A percentile compares a stretch with the other conserved stretches of the same genome.
Conservation (phyloP, 2,888 invertebrate genomes). For the Timandra comae region DNA sequence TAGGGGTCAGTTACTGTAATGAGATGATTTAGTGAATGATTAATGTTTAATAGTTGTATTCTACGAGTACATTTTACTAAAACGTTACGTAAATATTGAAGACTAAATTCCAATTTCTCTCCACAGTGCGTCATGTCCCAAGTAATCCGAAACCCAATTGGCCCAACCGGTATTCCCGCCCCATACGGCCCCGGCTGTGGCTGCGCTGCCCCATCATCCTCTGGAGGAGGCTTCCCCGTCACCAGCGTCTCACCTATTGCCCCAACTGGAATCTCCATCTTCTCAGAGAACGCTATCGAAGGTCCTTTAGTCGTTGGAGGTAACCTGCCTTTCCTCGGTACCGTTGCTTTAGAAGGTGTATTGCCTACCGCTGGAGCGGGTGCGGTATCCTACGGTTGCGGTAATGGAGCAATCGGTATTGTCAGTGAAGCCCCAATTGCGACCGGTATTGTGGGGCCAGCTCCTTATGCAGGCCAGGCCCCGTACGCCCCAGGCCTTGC, state of each 20-base stretch:
- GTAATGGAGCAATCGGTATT: slow-evolving; percentile 10
- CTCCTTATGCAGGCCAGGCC: not conserved
- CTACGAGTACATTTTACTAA: no score
- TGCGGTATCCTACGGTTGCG: slow-evolving; percentile 13
- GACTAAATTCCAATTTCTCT: no score
- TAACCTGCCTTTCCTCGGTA: slow-evolving; percentile 14
- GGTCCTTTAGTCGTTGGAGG: slow-evolving; percentile 11
- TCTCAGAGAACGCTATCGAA: slow-evolving; percentile 17
- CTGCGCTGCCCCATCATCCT: slow-evolving; percentile 1
- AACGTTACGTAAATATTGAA: no score
- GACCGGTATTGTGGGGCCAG: not conserved
- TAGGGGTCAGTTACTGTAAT: no score
- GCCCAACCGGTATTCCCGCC: not conserved
- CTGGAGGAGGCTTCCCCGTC: slow-evolving; percentile 20
- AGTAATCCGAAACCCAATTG: slow-evolving; percentile 2
- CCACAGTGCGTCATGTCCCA: not conserved
- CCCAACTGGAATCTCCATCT: slow-evolving; percentile 10
- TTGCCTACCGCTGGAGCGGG: slow-evolving; percentile 12
- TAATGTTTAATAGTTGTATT: no score
- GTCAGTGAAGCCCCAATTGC: slow-evolving; percentile 2
- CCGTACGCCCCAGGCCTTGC: not conserved
- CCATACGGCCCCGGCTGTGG: not conserved
- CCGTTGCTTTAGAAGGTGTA: slow-evolving; percentile 13
- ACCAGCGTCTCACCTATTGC: slow-evolving; percentile 13
- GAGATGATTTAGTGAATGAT: no score